Evolutionary conservation across 2,888 invertebrate genomes (phyloP).

Genomic region (Spialia ferax): DNA sequence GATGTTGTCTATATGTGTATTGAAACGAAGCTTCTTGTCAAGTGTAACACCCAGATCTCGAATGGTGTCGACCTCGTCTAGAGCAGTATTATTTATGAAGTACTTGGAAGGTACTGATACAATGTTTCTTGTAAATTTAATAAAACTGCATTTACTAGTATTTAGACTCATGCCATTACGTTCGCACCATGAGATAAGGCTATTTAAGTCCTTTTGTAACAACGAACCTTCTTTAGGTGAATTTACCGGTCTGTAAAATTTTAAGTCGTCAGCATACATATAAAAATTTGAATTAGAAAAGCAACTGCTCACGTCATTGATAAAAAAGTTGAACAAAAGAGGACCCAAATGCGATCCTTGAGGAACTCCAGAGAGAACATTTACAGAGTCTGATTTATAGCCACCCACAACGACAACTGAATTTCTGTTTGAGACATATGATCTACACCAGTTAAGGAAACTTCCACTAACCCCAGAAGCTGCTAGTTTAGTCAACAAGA

Average conservation of each 20-base stretch:
- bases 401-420: background rate
- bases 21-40: background rate
- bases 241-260: constrained; percentile 4
- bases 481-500: background rate
- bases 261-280: constrained; percentile 20
- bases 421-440: constrained; percentile 1
- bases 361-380: constrained; percentile 20
- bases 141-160: background rate
- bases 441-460: constrained; percentile 2
- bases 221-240: background rate
- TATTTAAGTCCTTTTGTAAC: background rate
- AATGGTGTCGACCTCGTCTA: background rate
- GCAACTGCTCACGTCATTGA: constrained; percentile 15
- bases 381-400: background rate
- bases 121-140: constrained; percentile 1
- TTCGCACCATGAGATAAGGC: constrained; percentile 1
- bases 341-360: constrained; percentile 31
- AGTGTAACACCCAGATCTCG: constrained; percentile 2
- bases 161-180: background rate
- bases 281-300: background rate
- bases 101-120: background rate
- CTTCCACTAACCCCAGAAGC: background rate
- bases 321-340: constrained; percentile 19
- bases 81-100: background rate
- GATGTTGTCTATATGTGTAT: too few species aligned